Conservation (phyloP, 1,140 invertebrate species). For the Drosophila jambulina region DNA sequence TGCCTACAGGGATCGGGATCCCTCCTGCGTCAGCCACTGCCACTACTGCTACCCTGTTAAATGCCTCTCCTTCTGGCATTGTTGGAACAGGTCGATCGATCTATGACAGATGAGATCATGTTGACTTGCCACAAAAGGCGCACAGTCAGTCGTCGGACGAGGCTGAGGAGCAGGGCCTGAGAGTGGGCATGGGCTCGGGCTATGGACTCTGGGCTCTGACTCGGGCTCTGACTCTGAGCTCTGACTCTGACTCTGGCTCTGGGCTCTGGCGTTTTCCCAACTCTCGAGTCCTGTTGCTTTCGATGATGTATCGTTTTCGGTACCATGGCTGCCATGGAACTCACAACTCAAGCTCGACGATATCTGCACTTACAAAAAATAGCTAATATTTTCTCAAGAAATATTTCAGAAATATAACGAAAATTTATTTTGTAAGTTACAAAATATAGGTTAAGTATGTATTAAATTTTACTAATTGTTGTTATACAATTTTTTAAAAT, state of each 20-base stretch:
- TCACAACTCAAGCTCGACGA: slow-evolving; percentile 28
- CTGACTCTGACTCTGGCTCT: slow-evolving; percentile 3
- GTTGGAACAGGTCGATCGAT: slow-evolving; percentile 82
- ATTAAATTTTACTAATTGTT: too few relatives aligned
- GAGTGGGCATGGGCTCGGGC: slow-evolving; percentile 8
- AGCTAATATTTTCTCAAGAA: fast-evolving
- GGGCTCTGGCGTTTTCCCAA: slow-evolving; percentile 46
- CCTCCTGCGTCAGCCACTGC: slow-evolving; percentile 59
- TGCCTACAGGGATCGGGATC: slow-evolving; percentile 12
- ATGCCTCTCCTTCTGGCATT: slow-evolving; percentile 58
- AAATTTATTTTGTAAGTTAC: too few relatives aligned
- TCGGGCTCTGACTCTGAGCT: neutral
- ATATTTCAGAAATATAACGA: neutral
- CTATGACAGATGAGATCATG: slow-evolving; percentile 84
- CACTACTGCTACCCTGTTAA: slow-evolving; percentile 56
- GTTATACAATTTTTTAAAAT: too few relatives aligned
- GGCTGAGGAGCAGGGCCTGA: neutral
- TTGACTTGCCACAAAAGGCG: slow-evolving; percentile 78
- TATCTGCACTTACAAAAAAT: slow-evolving; percentile 5
- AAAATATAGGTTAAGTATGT: too few relatives aligned
- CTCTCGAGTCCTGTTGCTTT: slow-evolving; percentile 74
- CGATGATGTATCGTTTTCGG: slow-evolving; percentile 79
- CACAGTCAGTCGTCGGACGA: slow-evolving; percentile 35
- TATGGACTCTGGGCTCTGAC: neutral
- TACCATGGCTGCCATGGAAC: slow-evolving; percentile 33